A percentile compares a stretch with the other conserved stretches of the same genome.
These are phyloP conservation scores for Brachypterus glaber DNA, from an alignment of 2,888 invertebrate genomes.

Conservation along the genomic window DNA sequence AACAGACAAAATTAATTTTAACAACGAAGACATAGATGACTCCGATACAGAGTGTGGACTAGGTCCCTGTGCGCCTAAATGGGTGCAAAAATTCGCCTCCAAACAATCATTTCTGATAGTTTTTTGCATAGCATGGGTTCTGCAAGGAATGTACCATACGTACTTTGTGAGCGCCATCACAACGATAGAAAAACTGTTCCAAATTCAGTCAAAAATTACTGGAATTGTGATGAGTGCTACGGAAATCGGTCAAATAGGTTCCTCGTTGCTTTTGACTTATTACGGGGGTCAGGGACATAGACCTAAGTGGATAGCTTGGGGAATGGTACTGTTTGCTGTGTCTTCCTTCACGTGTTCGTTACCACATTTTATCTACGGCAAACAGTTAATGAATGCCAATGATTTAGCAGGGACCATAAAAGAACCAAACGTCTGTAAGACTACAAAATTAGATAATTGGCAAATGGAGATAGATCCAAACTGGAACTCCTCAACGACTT, in stretches of 20 bases:
- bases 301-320: constrained; percentile 88
- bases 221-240: constrained; percentile 84
- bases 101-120: constrained; percentile 83
- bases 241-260: constrained; percentile 88
- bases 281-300: constrained; percentile 86
- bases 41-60: constrained; percentile 64
- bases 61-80: constrained; percentile 65
- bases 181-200: constrained; percentile 85
- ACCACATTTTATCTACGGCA: constrained; percentile 79
- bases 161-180: constrained; percentile 91
- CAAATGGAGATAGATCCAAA: constrained; percentile 6
- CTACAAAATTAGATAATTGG: constrained; percentile 17
- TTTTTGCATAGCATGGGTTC: constrained; percentile 78
- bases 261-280: constrained; percentile 78
- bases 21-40: constrained; percentile 31
- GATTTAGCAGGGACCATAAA: constrained; percentile 38
- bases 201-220: constrained; percentile 84
- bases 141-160: constrained; percentile 87
- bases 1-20: constrained; percentile 21
- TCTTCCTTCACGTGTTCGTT: constrained; percentile 79
- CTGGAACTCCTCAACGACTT: constrained; percentile 7
- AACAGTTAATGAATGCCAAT: constrained; percentile 53
- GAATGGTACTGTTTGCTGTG: constrained; percentile 79
- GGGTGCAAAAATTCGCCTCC: constrained; percentile 71
- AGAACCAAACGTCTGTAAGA: constrained; percentile 40